These are phyloP conservation scores for Drosophila pallidifrons DNA, from an alignment of 1,140 invertebrate species.

Conservation along the genomic window DNA sequence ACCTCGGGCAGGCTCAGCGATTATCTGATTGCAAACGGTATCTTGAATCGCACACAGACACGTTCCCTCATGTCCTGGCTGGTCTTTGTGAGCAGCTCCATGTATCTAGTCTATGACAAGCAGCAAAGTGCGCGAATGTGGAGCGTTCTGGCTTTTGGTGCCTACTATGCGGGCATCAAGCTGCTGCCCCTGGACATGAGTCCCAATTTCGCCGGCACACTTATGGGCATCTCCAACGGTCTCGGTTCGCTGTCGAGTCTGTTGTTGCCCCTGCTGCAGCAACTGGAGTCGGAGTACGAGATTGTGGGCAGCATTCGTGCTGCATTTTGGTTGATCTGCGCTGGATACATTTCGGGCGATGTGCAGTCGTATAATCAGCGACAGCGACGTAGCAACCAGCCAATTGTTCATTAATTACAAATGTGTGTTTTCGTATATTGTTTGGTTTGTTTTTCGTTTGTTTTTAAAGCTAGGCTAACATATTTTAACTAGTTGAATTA, in stretches of 20 bases:
- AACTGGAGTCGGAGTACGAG: conserved; percentile 49
- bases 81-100: conserved; percentile 87
- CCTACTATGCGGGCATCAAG: conserved; percentile 89
- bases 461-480: conserved; percentile 25
- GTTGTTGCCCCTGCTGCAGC: conserved; percentile 50
- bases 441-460: conserved; percentile 1
- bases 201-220: conserved; percentile 91
- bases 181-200: conserved; percentile 92
- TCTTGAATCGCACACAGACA: conserved; percentile 86
- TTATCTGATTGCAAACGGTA: conserved; percentile 52
- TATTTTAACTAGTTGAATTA: conserved; percentile 33
- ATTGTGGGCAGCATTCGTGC: conserved; percentile 53
- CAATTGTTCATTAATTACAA: conserved; percentile 18
- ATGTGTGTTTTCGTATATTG: conserved; percentile 15
- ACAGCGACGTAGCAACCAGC: neutral
- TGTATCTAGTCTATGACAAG: conserved; percentile 85
- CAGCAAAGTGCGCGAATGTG: conserved; percentile 14
- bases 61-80: conserved; percentile 85
- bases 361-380: conserved; percentile 60
- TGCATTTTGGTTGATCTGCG: conserved; percentile 57
- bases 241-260: conserved; percentile 45
- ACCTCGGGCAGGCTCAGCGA: conserved; percentile 87
- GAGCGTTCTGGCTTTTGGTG: conserved; percentile 85
- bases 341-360: conserved; percentile 63
- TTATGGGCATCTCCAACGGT: conserved; percentile 92